Percentiles rank a stretch among this genome's conserved stretches.
Conservation (phyloP, 2,888 invertebrate species). For the Imbricaverruca yamaguchii region DNA sequence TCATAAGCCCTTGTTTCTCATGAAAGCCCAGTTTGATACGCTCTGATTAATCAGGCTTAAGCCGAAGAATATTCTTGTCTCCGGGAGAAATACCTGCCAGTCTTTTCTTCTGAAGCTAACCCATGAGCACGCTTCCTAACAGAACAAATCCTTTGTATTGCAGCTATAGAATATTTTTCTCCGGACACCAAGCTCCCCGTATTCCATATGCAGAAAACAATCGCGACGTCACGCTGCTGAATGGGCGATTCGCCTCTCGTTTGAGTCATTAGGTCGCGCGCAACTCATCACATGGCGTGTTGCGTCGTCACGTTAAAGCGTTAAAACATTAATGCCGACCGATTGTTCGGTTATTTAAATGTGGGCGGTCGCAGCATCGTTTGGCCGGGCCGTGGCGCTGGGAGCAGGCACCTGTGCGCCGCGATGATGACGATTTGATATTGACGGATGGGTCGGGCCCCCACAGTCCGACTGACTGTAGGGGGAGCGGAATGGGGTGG, state of each 20-base stretch:
- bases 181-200: background rate
- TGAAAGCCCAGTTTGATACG: no score
- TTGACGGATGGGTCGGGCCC: constrained; percentile 3
- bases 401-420: background rate
- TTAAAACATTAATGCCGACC: constrained; percentile 10
- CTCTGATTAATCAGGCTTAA: no score
- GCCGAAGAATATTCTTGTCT: no score
- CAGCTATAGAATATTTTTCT: no score
- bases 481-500: background rate
- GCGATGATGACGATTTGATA: background rate
- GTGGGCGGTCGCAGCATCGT: background rate
- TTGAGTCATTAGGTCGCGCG: background rate
- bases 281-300: no score
- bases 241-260: background rate
- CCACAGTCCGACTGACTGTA: background rate
- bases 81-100: no score
- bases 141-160: no score
- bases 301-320: background rate
- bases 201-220: constrained; percentile 1
- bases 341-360: constrained; percentile 16
- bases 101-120: no score
- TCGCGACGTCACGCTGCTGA: background rate
- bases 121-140: no score
- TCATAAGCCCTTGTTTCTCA: no score
- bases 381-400: background rate